Percentiles rank a stretch among this genome's conserved stretches.
phyloP scores from a whole-genome alignment of 2,797 vertebrate species.

The Pempheris klunzingeri region DNA sequence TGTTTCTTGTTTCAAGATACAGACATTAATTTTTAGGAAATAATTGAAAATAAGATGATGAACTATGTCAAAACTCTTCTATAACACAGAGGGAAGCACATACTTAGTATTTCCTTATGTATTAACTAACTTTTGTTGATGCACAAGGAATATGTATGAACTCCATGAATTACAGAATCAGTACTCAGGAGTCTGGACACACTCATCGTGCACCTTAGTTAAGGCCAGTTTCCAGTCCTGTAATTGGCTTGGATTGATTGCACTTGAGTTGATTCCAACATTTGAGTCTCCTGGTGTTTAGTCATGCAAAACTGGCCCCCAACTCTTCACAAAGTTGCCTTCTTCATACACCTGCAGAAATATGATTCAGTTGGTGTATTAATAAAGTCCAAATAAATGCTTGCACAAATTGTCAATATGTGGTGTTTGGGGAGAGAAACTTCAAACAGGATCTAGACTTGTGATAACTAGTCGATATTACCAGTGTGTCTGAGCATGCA shows the following conservation, averaged over 20 bases:
- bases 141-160: too few species aligned
- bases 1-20: not conserved
- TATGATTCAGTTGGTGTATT: not conserved
- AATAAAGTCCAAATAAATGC: not conserved
- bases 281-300: constrained; percentile 4
- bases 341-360: not conserved
- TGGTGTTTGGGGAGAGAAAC: too few species aligned
- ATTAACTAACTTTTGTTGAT: too few species aligned
- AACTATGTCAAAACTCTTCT: not conserved
- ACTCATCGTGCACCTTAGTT: not conserved
- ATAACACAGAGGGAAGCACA: not conserved
- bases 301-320: too few species aligned
- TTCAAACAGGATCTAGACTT: too few species aligned
- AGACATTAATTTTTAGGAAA: not conserved
- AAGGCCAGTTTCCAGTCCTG: constrained; percentile 8
- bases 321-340: not conserved
- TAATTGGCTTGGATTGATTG: constrained; percentile 24
- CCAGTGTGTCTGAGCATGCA: too few species aligned
- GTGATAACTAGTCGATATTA: too few species aligned
- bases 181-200: too few species aligned
- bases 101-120: too few species aligned
- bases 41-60: too few species aligned
- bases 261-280: not conserved
- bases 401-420: too few species aligned
- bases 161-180: not conserved